Base-by-base conservation (phyloP, 1,140 invertebrate genomes). In the Chrysomallon squamiferum region DNA sequence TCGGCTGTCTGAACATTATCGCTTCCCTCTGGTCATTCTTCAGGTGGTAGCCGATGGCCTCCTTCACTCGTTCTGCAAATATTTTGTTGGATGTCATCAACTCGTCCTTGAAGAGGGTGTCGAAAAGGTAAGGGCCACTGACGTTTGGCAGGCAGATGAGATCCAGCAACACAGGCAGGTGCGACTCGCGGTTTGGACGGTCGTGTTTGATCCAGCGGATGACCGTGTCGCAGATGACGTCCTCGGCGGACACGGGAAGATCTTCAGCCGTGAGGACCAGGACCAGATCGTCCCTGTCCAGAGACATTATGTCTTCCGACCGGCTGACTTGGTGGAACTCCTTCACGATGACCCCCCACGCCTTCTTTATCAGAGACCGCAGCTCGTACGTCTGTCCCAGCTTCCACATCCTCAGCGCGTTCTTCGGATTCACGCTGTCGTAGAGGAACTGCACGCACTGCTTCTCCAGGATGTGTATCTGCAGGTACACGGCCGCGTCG, bases 221-320 rank as follows among this genome's bases (percentile, higher is more conserved):
- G 0, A 71, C 66, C 29, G 66, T 52, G n/a, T 72, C 71, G 59
- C 68, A 70, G 0, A 75, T 58, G 47, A 68, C 61, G 22, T 75
- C 68, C 33, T 75, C 71, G 22, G 43, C 62, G 15, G 50, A 43
- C 22, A 66, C 68, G 29, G 68, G 61, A 18, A 71, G 63, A 29
- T 66, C 56, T 43, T 63, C 41, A 27, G 63, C 61, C 22, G 54
- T 33, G 35, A 72, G 64, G 3, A 72, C 65, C 13, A 38, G 45
- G 25, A 61, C 30, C 0, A 72, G 50, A 18, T 66, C 66, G 6
- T 54, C 63, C 22, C 52, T 25, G 7, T 54, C 3, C 20, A 72
- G n/a, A 43, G 27, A 25, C 15, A 64, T n/a, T 33, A 69, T 65
- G 25, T 72, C 71, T 18, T 65, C 62, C 20, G 47, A 43, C 5